Conservation (phyloP, 1,140 invertebrate genomes). For the Polypedilum pembai region DNA sequence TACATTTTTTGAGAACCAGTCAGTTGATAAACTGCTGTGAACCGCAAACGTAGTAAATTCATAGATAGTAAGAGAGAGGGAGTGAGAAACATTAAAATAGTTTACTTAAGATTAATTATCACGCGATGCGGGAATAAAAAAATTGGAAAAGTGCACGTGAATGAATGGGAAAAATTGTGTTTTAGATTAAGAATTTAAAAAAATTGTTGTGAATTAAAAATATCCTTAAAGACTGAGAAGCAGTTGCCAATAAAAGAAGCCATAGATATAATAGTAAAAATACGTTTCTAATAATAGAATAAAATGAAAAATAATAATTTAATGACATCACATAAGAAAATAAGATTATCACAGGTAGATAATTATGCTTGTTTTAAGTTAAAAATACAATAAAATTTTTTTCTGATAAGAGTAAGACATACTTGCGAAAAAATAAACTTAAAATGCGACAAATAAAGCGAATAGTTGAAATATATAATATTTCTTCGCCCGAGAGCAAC, state of each 20-base stretch:
- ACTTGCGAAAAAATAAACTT: too few relatives aligned
- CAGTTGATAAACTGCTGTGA: slow-evolving; percentile 2
- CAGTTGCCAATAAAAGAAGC: neutral
- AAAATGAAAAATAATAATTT: neutral
- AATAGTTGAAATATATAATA: too few relatives aligned
- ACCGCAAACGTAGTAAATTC: neutral
- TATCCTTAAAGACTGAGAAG: neutral
- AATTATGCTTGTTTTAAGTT: neutral
- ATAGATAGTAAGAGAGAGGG: neutral
- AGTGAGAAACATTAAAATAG: neutral
- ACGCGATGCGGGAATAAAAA: neutral
- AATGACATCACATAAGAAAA: slow-evolving; percentile 18
- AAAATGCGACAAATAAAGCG: too few relatives aligned
- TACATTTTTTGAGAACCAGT: neutral
- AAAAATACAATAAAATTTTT: too few relatives aligned
- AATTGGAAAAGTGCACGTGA: too few relatives aligned
- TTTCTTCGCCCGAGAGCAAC: neutral
- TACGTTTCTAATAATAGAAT: neutral
- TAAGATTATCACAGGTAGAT: slow-evolving; percentile 5
- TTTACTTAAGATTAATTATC: neutral
- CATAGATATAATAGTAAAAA: neutral
- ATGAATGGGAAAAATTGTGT: neutral
- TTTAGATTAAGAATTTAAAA: neutral
- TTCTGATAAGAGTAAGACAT: too few relatives aligned
- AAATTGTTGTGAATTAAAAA: neutral